Evolutionary conservation across 2,888 invertebrate genomes (phyloP), one percentile per base, ranked within the genome.

Genomic region (Zootermopsis nevadensis): DNA sequence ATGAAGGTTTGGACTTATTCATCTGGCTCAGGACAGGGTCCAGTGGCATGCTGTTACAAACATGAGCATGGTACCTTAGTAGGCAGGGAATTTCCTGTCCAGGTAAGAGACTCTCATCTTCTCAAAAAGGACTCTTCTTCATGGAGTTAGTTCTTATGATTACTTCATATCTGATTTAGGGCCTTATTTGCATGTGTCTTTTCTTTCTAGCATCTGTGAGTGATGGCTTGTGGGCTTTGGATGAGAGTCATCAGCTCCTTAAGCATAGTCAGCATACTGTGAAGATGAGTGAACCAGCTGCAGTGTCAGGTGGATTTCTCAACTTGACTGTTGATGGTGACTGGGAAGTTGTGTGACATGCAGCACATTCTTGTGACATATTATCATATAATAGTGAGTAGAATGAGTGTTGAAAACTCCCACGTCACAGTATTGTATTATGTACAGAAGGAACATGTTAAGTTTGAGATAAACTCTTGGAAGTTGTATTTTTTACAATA

Each of bases 161-260:
- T 48, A 48, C 48, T 48, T 19, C 19, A 3, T 15, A 27, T 27
- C 27, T 3, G n/a, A n/a, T 60, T 60, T 27, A 60, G 27, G 4
- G 3, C 6, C 27, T n/a, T 27, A 12, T 60, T 60, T 12, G 31
- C 31, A 53, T 72, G 33, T 38, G 15, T 53, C 31, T 84, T 24
- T 77, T 30, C 48, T 55, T 84, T 84, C 30, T 76, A 87, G 88
- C 86, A 31, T 87, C 88, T 22, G 85, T 88, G n/a, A 87, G 86
- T 84, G 88, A 88, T 84, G 86, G 87, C 42, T 81, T 88, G 38
- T 88, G 88, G 88, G 87, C 87, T 2, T 55, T 87, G 72, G 87
- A 86, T 72, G 82, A 83, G 42, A 84, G 84, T 38, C 85, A 86
- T 1, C 38, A 77, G 1, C 80, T 87, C 42, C 82, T 86, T 35